These are phyloP conservation scores for Perca fluviatilis DNA, from an alignment of 2,113 vertebrate species.

Conservation along the genomic window DNA sequence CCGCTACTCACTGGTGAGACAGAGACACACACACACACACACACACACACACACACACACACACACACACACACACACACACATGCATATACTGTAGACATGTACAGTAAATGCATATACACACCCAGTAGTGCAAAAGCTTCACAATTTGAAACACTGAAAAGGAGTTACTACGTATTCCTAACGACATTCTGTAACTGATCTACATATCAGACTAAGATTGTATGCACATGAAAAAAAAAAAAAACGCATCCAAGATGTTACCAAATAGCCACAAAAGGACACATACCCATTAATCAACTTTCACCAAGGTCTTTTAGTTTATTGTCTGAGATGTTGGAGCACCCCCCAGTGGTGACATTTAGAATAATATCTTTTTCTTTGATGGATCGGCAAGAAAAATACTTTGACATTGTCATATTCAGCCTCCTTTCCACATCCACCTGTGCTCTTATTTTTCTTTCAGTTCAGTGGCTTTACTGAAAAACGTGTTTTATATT, in stretches of 20 bases:
- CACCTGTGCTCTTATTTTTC: not conserved
- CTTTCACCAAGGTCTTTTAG: not conserved
- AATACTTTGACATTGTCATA: not conserved
- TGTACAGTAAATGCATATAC: not conserved
- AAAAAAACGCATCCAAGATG: not conserved
- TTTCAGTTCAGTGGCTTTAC: not conserved
- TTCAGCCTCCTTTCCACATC: not conserved
- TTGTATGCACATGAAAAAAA: not conserved
- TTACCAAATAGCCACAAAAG: not conserved
- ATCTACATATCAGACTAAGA: not conserved
- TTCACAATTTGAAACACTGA: not conserved
- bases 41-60: not conserved
- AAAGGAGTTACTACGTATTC: not conserved
- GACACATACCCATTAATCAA: not conserved
- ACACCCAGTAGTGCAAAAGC: not conserved
- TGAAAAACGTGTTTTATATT: not conserved
- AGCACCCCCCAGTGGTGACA: constrained; percentile 66
- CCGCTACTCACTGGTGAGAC: constrained; percentile 88
- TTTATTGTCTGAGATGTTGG: constrained; percentile 14
- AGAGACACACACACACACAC: not conserved
- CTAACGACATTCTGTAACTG: not conserved
- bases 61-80: constrained; percentile 8
- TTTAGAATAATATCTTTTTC: not conserved
- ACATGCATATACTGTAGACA: not conserved
- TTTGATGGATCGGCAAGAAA: not conserved